phyloP scores from a whole-genome alignment of 1,140 invertebrate genomes.

The Brachionus calyciflorus region DNA sequence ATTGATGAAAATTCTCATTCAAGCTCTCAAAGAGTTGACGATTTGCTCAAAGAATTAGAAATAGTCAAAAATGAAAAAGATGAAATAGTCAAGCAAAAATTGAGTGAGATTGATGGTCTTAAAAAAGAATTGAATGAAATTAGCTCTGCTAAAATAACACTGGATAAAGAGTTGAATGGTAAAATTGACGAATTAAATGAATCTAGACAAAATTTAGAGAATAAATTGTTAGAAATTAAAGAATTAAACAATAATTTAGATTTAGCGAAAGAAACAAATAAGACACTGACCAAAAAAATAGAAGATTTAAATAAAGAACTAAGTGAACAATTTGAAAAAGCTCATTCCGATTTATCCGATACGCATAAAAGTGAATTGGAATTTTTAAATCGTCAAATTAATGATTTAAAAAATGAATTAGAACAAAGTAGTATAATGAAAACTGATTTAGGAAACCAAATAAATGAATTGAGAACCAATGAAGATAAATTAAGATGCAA shows the following conservation, averaged over 20 bases:
- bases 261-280: not conserved
- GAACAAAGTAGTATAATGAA: not conserved
- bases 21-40: too few relatives aligned
- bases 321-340: conserved; percentile 14
- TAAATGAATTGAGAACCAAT: not conserved
- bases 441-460: not conserved
- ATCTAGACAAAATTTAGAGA: too few relatives aligned
- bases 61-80: too few relatives aligned
- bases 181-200: not conserved
- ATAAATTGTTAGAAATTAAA: not conserved
- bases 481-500: not conserved
- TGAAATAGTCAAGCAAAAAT: too few relatives aligned
- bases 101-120: too few relatives aligned
- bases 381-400: conserved; percentile 12
- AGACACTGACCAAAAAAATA: not conserved
- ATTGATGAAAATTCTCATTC: too few relatives aligned
- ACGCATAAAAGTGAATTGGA: conserved; percentile 13
- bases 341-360: conserved; percentile 8
- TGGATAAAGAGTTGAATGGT: too few relatives aligned
- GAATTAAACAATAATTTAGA: not conserved
- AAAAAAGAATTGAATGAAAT: too few relatives aligned
- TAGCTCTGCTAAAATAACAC: too few relatives aligned
- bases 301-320: conserved; percentile 26
- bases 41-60: too few relatives aligned
- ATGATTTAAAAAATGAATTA: not conserved